Evolutionary conservation across 2,113 vertebrate species (phyloP), one percentile per base, ranked within the genome.

Genomic region (Zosterops lateralis): DNA sequence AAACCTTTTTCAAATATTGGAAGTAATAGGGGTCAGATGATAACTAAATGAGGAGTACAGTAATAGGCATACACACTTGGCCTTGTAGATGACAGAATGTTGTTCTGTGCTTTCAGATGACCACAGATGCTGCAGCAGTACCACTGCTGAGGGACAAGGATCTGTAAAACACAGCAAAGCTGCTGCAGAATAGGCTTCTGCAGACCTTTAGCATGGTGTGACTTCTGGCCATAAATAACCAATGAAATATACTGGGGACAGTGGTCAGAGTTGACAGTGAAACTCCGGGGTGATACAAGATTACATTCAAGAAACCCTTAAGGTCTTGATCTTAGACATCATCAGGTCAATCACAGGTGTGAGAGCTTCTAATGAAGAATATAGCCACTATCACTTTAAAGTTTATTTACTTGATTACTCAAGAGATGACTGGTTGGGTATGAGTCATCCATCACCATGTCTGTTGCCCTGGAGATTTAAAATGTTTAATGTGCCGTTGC

Each of bases 381-480:
- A 58, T 5, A 82, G 36, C 14, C 57, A 24, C 22, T 54, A 29
- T 29, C 22, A 54, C 74, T 66, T 92, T 58, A 73, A 91, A 77
- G 51, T 65, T 84, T 70, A 62, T 70, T 74, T 47, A 31, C 38
- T 25, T 54, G 50, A 50, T 89, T 92, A 45, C 60, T 77, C 45
- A 53, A 58, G 38, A 47, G 19, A 42, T 77, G 75, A 73, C 68
- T 57, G 16, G 36, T 17, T 66, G 40, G 34, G 12, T 57, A 14
- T 31, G 75, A 85, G 31, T 80, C 76, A 90, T 83, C 45, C 45
- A 56, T 70, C 92, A 94, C 50, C 22, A 24, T 31, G 50, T 84
- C 84, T 91, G 68, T 53, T 84, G 54, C 60, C 65, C 73, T 62
- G 47, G 77, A 84, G 65, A 91, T 54, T 74, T 66, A 56, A 84